Conservation (phyloP, 2,797 vertebrate genomes). For the Cryptoblepharus egeriae region DNA sequence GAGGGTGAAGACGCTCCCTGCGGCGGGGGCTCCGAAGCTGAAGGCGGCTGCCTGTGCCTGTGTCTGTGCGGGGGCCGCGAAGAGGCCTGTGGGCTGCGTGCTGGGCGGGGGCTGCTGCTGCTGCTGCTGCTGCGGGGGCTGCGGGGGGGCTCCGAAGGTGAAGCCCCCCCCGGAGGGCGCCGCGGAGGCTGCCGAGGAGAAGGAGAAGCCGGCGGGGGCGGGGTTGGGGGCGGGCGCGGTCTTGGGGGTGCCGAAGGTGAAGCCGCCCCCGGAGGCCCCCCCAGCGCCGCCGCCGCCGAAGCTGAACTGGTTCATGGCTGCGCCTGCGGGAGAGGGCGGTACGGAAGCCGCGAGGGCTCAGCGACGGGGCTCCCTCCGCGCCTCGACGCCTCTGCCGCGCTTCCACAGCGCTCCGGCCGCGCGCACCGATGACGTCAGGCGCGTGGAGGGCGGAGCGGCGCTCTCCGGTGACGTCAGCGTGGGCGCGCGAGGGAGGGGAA, state of each 20-base stretch:
- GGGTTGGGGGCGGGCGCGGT: slow-evolving; percentile 69
- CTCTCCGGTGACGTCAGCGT: too few relatives aligned
- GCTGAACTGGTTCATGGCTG: slow-evolving; percentile 85
- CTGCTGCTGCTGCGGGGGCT: background rate
- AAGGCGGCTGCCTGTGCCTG: slow-evolving; percentile 72
- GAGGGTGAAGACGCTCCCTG: slow-evolving; percentile 71
- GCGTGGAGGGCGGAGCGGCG: background rate
- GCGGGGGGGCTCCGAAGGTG: slow-evolving; percentile 76
- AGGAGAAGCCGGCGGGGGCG: slow-evolving; percentile 70
- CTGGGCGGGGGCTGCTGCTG: slow-evolving; percentile 35
- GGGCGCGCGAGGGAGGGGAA: background rate
- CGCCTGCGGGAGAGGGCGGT: too few relatives aligned
- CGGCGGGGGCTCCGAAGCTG: slow-evolving; percentile 71
- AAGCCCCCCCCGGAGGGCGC: slow-evolving; percentile 70
- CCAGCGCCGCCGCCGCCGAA: slow-evolving; percentile 79
- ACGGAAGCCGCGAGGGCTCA: too few relatives aligned
- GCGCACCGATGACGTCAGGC: background rate
- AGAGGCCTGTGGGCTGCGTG: slow-evolving; percentile 72
- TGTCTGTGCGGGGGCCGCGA: too few relatives aligned
- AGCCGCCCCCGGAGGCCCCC: slow-evolving; percentile 71
- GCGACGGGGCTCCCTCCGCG: too few relatives aligned
- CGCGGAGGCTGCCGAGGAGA: slow-evolving; percentile 54
- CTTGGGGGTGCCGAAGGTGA: slow-evolving; percentile 83
- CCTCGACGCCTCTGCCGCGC: background rate
- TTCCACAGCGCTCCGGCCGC: background rate